Conservation (phyloP, 2,888 invertebrate genomes). For the Rhaphigaster nebulosa region DNA sequence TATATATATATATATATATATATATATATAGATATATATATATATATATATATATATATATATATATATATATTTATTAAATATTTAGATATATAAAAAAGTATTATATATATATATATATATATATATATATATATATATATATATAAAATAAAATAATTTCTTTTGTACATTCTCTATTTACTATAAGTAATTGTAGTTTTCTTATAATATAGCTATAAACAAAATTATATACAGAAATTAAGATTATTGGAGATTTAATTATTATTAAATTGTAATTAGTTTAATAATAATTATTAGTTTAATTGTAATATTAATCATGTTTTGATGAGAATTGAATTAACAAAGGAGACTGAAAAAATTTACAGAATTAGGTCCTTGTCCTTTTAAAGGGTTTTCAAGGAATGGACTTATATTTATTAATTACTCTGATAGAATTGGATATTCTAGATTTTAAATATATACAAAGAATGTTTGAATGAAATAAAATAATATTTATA, state of each 20-base stretch:
- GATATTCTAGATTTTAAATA: not conserved
- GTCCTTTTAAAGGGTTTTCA: not conserved
- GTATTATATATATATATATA: no score
- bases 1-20: no score
- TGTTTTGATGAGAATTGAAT: not conserved
- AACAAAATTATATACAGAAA: constrained; percentile 1
- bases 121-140: no score
- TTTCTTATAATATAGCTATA: not conserved
- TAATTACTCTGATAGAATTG: not conserved
- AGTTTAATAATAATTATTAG: no score
- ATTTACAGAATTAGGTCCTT: not conserved
- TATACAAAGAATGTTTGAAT: not conserved
- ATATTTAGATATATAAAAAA: not conserved
- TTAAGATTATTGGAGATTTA: not conserved
- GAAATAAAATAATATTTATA: not conserved
- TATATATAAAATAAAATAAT: not conserved
- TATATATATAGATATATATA: no score
- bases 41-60: no score
- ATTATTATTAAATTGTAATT: no score
- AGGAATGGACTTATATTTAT: not conserved
- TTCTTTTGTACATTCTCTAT: not conserved
- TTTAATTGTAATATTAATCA: not conserved
- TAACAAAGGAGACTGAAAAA: not conserved
- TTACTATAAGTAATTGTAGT: not conserved
- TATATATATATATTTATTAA: no score